These are phyloP conservation scores for Lucilia sericata DNA, from an alignment of 1,140 invertebrate genomes.

Conservation along the genomic window DNA sequence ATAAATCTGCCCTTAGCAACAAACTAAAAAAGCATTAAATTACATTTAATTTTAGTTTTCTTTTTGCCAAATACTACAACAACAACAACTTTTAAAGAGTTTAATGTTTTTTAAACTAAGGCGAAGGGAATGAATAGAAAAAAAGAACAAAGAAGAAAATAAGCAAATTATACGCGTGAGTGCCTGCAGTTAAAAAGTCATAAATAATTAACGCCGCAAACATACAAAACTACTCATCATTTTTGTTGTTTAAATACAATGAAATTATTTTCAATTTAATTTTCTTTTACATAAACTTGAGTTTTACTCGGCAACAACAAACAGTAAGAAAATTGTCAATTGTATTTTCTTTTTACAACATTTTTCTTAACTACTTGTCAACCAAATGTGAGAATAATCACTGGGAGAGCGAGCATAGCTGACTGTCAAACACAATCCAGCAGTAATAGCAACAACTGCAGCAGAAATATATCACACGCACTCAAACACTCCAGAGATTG, in stretches of 20 bases:
- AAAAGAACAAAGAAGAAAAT: neutral
- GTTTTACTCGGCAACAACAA: neutral
- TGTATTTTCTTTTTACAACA: neutral
- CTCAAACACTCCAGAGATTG: neutral
- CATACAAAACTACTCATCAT: slow-evolving; percentile 25
- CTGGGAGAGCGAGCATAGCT: neutral
- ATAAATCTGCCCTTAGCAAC: slow-evolving; percentile 38
- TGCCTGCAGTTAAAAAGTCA: slow-evolving; percentile 28
- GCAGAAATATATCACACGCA: neutral
- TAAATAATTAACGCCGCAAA: neutral
- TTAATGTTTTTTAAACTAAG: neutral
- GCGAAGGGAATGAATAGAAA: neutral
- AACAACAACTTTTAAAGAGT: slow-evolving; percentile 4
- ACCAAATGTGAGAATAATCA: neutral
- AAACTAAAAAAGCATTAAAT: neutral
- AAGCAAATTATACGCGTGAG: slow-evolving; percentile 2
- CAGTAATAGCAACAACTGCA: no score
- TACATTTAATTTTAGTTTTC: neutral
- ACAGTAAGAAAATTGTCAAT: slow-evolving; percentile 11
- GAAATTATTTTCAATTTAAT: slow-evolving; percentile 23
- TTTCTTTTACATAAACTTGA: neutral
- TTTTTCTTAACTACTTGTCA: neutral
- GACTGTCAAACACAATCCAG: no score
- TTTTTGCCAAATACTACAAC: neutral
- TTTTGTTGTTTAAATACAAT: neutral